phyloP scores from a whole-genome alignment of 2,888 invertebrate genomes.

The Harpagoxenus sublaevis region DNA sequence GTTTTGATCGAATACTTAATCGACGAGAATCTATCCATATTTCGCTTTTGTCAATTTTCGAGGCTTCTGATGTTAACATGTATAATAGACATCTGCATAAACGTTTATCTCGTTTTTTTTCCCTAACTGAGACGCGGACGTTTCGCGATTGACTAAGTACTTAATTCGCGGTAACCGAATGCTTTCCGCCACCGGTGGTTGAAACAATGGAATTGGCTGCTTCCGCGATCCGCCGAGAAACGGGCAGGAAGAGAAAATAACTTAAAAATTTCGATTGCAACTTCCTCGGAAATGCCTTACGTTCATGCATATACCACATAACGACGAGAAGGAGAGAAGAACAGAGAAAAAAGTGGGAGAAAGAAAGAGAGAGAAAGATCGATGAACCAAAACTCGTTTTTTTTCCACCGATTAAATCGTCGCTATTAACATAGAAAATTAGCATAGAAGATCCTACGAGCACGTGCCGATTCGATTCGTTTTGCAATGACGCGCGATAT shows the following conservation, averaged over 20 bases:
- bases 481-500: not conserved
- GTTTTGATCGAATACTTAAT: not conserved
- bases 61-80: not conserved
- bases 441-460: not conserved
- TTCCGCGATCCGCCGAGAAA: slow-evolving; percentile 40
- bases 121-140: not conserved
- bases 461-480: not conserved
- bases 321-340: not conserved
- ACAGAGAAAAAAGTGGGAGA: not conserved
- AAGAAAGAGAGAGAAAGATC: not conserved
- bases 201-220: slow-evolving; percentile 50
- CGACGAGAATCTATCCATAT: not conserved
- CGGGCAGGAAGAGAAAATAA: slow-evolving; percentile 52
- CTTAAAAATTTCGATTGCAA: slow-evolving; percentile 47
- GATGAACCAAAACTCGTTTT: not conserved
- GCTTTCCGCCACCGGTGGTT: slow-evolving; percentile 26
- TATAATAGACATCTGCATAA: slow-evolving; percentile 3
- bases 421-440: not conserved
- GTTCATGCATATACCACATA: not conserved
- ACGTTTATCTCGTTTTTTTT: slow-evolving; percentile 24
- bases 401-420: not conserved
- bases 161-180: slow-evolving; percentile 49
- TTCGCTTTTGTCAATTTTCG: not conserved
- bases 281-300: slow-evolving; percentile 10
- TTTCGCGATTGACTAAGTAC: slow-evolving; percentile 42